Base-by-base conservation (phyloP, 2,113 vertebrate genomes). In the Nerophis lumbriciformis region DNA sequence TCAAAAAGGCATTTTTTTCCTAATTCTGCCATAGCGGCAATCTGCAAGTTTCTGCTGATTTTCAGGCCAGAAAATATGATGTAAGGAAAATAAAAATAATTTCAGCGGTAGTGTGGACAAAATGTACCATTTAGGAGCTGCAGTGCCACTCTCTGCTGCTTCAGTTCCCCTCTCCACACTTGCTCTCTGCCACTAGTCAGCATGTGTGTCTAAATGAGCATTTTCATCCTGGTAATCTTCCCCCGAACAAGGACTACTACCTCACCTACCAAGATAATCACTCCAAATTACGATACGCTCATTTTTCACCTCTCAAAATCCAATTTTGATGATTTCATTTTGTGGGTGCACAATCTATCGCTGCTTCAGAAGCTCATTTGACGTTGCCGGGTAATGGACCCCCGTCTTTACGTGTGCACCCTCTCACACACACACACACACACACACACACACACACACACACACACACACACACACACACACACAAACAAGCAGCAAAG, bases 261-360 rank as follows among this genome's bases (percentile, higher is more conserved):
- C 71, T 76, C 77, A 77, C 82, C 80, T 74, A 69, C 69, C 0
- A 9, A 71, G 81, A 83, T 86, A 85, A 89, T 87, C 79, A 82
- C 58, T 65, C 65, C 44, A 74, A 87, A 88, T 86, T 63, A 85
- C 3, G 52, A 69, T 44, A 56, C n/a, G 42, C 78, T 84, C 77
- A 72, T 83, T 76, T 83, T 65, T 65, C 70, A 42, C 70, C 83
- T 72, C 80, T 84, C 75, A 64, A 79, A 79, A 78, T 69, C 81
- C 82, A 72, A 85, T 89, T 85, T 85, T 2, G 14, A 71, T 77
- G 73, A 87, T 88, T 83, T 81, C 74, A 59, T 71, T 77, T 67
- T 62, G 67, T 58, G 59, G 38, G 61, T 63, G 52, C 13, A 38
- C 66, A 50, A 71, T 51, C 63, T 55, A 36, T 66, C 64, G n/a